Evolutionary conservation across 2,797 vertebrate genomes (phyloP).

Genomic region (Peromyscus melanophrys): DNA sequence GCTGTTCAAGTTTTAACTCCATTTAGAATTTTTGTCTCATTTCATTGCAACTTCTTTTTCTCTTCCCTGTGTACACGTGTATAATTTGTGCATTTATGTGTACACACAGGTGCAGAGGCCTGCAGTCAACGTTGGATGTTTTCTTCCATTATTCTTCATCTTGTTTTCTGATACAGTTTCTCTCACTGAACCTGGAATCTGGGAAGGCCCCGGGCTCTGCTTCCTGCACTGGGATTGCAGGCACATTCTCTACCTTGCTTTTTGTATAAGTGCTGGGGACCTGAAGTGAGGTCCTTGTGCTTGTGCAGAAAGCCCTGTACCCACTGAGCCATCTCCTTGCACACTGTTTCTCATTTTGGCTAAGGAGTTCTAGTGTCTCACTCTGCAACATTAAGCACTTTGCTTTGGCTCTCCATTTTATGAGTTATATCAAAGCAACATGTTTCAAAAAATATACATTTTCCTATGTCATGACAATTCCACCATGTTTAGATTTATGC

Average conservation of each 20-base stretch:
- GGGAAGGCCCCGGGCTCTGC: background rate
- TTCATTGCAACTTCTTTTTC: background rate
- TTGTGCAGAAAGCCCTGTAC: background rate
- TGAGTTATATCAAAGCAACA: slow-evolving; percentile 18
- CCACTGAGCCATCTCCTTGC: background rate
- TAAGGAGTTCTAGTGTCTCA: background rate
- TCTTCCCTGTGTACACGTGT: background rate
- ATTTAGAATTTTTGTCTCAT: background rate
- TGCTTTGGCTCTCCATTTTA: background rate
- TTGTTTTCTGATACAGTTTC: background rate
- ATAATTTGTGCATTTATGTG: background rate
- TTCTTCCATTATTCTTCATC: background rate
- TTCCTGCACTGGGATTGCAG: background rate
- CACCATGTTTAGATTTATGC: slow-evolving; percentile 27
- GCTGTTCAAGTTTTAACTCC: background rate
- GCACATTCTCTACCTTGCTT: background rate
- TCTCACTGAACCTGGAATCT: background rate
- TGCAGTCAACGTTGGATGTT: background rate
- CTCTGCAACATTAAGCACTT: background rate
- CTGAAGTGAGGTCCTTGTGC: background rate
- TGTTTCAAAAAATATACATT: slow-evolving; percentile 3
- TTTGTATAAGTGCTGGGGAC: no score
- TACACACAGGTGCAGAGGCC: background rate
- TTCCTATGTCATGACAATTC: background rate
- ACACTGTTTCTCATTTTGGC: background rate